Evolutionary conservation across 2,797 vertebrate species (phyloP).

Genomic region (Phoxinus dragarum): DNA sequence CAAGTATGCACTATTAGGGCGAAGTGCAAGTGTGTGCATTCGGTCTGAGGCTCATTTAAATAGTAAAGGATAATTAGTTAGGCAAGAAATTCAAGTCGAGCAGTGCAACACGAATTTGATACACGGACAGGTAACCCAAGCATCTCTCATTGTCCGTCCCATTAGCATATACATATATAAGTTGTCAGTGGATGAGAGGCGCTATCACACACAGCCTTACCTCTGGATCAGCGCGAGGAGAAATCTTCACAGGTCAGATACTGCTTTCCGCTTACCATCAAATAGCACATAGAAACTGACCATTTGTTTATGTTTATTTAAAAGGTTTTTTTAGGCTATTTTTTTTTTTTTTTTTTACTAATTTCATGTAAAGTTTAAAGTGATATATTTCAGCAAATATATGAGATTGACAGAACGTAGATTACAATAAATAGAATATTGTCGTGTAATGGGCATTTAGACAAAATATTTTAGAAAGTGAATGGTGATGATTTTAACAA

Average conservation of each 20-base stretch:
- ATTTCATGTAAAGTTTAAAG: not conserved
- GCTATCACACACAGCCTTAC: slow-evolving; percentile 70
- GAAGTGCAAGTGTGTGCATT: not conserved
- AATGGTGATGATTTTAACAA: not conserved
- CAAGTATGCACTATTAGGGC: not conserved
- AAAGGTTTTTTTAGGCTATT: too few relatives aligned
- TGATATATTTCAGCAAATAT: not conserved
- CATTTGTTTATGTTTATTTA: too few relatives aligned
- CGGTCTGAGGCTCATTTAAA: slow-evolving; percentile 75
- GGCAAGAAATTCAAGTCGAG: slow-evolving; percentile 86
- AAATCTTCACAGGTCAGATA: slow-evolving; percentile 72
- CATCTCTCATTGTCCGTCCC: slow-evolving; percentile 78
- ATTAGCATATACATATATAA: slow-evolving; percentile 83
- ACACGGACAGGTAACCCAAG: slow-evolving; percentile 87
- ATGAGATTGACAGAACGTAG: not conserved
- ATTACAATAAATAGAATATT: not conserved
- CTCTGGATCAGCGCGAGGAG: slow-evolving; percentile 63
- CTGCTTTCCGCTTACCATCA: slow-evolving; percentile 21
- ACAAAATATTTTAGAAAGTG: not conserved
- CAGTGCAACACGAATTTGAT: slow-evolving; percentile 85
- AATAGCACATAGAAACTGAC: not conserved
- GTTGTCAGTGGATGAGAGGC: slow-evolving; percentile 67
- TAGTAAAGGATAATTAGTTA: slow-evolving; percentile 87
- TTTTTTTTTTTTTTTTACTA: too few relatives aligned
- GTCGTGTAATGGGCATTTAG: not conserved